Percentiles rank a stretch among this genome's conserved stretches.
These are phyloP conservation scores for Rhineura floridana DNA, from an alignment of 2,113 vertebrate genomes.

Conservation along the genomic window DNA sequence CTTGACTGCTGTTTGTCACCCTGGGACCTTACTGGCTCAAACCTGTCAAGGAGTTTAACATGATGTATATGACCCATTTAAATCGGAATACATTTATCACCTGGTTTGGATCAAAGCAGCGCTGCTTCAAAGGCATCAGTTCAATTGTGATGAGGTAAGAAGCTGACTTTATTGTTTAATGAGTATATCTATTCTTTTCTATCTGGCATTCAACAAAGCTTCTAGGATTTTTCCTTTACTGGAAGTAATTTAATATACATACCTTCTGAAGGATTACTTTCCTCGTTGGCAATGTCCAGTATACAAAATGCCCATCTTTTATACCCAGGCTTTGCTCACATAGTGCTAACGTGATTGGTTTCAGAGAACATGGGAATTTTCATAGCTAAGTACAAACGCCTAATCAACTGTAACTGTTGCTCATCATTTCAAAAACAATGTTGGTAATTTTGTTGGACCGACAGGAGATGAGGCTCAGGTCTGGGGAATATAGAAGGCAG, in stretches of 20 bases:
- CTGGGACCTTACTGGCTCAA: constrained; percentile 12
- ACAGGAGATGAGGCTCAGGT: not conserved
- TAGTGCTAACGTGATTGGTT: not conserved
- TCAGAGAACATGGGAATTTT: not conserved
- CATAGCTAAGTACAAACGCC: not conserved
- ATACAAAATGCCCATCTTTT: not conserved
- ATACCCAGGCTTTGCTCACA: not conserved
- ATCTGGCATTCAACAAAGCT: not conserved
- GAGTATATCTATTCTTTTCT: constrained; percentile 14
- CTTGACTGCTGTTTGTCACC: constrained; percentile 39
- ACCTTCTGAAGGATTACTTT: not conserved
- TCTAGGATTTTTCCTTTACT: constrained; percentile 2
- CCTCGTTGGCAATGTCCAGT: not conserved
- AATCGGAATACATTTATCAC: constrained; percentile 51
- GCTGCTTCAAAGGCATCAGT: constrained; percentile 56
- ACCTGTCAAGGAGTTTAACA: constrained; percentile 34
- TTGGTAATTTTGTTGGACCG: not conserved
- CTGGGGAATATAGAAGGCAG: not conserved
- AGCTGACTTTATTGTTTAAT: constrained; percentile 14
- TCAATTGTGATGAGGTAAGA: constrained; percentile 32
- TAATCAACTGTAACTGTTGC: not conserved
- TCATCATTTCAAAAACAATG: not conserved
- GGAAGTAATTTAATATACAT: not conserved
- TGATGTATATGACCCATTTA: constrained; percentile 46
- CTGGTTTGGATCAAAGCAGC: constrained; percentile 58